Conservation (phyloP, 2,113 vertebrate species). For the Pterocles orientalis region DNA sequence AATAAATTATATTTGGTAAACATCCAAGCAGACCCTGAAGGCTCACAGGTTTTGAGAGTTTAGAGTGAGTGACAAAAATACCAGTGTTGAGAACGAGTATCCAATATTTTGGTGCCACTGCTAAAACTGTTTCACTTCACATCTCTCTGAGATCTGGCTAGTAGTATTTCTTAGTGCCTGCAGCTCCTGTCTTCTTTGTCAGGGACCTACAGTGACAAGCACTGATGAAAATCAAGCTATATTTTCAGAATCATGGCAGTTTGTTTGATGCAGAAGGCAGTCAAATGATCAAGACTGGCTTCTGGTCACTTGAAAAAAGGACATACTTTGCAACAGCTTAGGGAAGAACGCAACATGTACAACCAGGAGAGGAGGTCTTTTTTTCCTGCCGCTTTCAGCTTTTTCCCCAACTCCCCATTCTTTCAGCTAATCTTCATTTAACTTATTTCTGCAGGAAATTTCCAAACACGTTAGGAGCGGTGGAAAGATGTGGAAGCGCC, state of each 20-base stretch:
- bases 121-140: neutral
- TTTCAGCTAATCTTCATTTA: neutral
- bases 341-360: neutral
- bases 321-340: neutral
- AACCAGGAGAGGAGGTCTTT: neutral
- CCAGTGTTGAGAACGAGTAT: neutral
- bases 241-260: neutral
- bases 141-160: neutral
- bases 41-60: neutral
- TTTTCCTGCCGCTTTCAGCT: neutral
- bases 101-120: neutral
- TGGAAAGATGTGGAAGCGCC: conserved; percentile 75
- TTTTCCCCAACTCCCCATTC: neutral
- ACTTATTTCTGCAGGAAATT: conserved; percentile 67
- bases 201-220: neutral
- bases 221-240: neutral
- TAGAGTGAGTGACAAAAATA: neutral
- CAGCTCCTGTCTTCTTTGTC: neutral
- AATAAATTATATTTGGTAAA: neutral
- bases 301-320: neutral
- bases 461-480: conserved; percentile 77
- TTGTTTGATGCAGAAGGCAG: neutral
- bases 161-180: neutral
- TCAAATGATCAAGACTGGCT: neutral
- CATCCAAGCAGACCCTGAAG: neutral